Base-by-base conservation (phyloP, 2,888 invertebrate species). In the Drosophila pseudotalamancana region DNA sequence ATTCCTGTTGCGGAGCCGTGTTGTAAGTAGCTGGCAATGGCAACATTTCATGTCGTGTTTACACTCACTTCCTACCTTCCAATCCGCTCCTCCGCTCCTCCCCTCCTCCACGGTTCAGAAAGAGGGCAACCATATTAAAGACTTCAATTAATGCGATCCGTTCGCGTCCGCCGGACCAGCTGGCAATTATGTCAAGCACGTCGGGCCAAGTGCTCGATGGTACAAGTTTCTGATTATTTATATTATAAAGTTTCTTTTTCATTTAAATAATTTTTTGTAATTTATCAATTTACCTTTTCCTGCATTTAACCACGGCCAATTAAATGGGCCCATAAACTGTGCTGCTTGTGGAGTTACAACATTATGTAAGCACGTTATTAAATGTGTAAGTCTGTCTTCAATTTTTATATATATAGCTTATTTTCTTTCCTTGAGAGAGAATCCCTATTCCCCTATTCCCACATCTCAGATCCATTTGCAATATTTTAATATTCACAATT, bases 11-110 rank as follows among this genome's bases (percentile, higher is more conserved):
- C 78, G n/a, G n/a, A 62, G 67, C 40, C 63, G 34, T 69, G 59
- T 62, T 59, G 51, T 68, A 79, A 76, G 72, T 76, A 70, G 74
- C 71, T 67, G 65, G 74, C 73, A 66, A 77, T 72, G 62, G 80
- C 81, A 45, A 48, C 73, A 72, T 79, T 88, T 83, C 87, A 86
- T 83, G 84, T 86, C 87, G 74, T 88, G 88, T 83, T 88, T 86
- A 86, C 83, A 83, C 87, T 84, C 81, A 81, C 88, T 86, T 81
- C 77, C 76, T n/a, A n/a, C n/a, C 80, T 60, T 77, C 42, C 60
- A 60, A 35, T 45, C 50, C 48, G n/a, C 37, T 16, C 32, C 39
- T 21, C 65, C 14, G 16, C 16, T 19, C 43, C 35, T 37, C 39
- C 67, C 6, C 34, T 6, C 37, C 14, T 9, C 25, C 23, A n/a